Conservation (phyloP, 2,113 vertebrate genomes). For the Callopanchax toddi region DNA sequence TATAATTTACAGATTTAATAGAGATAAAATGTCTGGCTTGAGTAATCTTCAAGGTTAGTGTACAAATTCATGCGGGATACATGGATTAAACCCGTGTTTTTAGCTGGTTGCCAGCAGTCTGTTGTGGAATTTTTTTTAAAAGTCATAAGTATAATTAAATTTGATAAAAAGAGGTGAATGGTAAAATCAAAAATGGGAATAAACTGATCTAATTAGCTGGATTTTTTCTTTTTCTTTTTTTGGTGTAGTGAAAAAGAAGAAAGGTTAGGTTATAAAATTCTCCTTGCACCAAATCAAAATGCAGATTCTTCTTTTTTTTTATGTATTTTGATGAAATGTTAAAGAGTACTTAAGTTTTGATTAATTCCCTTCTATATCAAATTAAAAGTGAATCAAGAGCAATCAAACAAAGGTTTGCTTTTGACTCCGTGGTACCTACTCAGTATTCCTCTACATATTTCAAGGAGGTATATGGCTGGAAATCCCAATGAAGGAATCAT, state of each 20-base stretch:
- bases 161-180: constrained; percentile 2
- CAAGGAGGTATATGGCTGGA: constrained; percentile 20
- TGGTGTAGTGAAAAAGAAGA: too few species aligned
- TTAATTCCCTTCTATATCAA: constrained; percentile 8
- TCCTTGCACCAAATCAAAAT: constrained; percentile 1
- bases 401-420: constrained; percentile 27
- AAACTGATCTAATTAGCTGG: constrained; percentile 15
- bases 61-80: constrained; percentile 52
- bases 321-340: neutral
- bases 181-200: constrained; percentile 3
- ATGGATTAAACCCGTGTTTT: constrained; percentile 39
- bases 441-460: constrained; percentile 38
- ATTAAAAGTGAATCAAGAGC: constrained; percentile 6
- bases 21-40: constrained; percentile 64
- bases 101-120: constrained; percentile 53
- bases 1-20: constrained; percentile 67
- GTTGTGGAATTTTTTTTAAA: constrained; percentile 31
- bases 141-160: constrained; percentile 9
- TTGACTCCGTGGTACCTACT: constrained; percentile 8
- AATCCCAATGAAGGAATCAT: constrained; percentile 41
- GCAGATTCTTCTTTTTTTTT: too few species aligned
- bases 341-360: constrained; percentile 11
- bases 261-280: too few species aligned
- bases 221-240: too few species aligned
- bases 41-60: constrained; percentile 65